phyloP scores from a whole-genome alignment of 2,888 invertebrate genomes.

The Trachelus iudaicus region DNA sequence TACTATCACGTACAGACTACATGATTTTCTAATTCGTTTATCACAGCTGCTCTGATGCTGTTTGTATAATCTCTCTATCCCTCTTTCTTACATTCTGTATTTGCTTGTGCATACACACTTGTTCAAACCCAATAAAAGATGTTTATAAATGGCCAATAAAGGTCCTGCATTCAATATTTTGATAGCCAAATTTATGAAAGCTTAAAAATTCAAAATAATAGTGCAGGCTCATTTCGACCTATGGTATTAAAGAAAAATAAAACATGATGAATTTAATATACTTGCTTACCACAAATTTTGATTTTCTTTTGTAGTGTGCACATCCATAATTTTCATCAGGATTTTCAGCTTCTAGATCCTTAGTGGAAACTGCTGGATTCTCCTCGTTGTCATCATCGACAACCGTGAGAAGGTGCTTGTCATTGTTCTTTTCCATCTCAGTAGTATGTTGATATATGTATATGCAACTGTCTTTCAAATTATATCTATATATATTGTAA shows the following conservation, averaged over 20 bases:
- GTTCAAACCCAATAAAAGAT: not conserved
- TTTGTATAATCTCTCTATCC: not conserved
- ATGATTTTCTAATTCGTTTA: not conserved
- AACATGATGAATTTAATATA: not conserved
- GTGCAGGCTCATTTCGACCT: not conserved
- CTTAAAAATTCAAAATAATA: not conserved
- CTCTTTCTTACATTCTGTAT: not conserved
- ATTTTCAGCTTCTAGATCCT: slow-evolving; percentile 32
- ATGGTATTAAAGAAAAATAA: not conserved
- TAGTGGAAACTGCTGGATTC: slow-evolving; percentile 24
- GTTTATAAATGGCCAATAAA: not conserved
- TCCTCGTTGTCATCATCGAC: slow-evolving; percentile 31
- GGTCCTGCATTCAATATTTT: not conserved
- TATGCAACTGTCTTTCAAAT: not conserved
- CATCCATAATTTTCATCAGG: slow-evolving; percentile 71
- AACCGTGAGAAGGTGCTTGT: slow-evolving; percentile 23
- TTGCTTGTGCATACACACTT: not conserved
- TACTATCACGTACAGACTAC: not conserved
- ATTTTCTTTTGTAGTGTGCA: slow-evolving; percentile 85
- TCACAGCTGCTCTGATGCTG: not conserved
- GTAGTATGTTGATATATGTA: slow-evolving; percentile 1
- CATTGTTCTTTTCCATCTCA: slow-evolving; percentile 37
- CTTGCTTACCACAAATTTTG: slow-evolving; percentile 83
- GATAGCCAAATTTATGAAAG: not conserved
- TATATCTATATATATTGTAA: slow-evolving; percentile 7